A percentile compares a stretch with the other conserved stretches of the same genome.
Conservation (phyloP, 2,888 invertebrate genomes). For the Caenorhabditis angaria region DNA sequence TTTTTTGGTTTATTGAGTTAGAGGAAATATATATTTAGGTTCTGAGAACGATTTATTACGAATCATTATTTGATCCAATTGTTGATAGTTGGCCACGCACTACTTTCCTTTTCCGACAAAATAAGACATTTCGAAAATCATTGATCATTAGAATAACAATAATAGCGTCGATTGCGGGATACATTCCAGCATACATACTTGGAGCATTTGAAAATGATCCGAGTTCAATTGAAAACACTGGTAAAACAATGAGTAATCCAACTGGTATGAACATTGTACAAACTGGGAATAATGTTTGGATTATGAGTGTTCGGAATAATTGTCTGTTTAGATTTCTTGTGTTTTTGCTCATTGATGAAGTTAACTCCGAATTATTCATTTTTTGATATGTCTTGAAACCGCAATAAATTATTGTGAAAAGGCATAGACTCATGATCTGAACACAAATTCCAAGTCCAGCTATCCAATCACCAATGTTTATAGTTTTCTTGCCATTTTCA, state of each 20-base stretch:
- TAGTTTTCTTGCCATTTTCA: not conserved
- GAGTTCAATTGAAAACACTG: not conserved
- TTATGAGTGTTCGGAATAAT: not conserved
- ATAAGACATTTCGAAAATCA: not conserved
- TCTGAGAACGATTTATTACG: too few species aligned
- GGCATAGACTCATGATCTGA: not conserved
- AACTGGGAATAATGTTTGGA: not conserved
- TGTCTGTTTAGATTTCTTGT: constrained; percentile 5
- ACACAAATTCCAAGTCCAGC: not conserved
- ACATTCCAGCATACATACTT: not conserved
- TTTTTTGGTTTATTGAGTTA: too few species aligned
- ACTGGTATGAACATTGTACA: constrained; percentile 7
- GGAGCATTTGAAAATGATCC: not conserved
- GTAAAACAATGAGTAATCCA: not conserved
- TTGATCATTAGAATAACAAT: constrained; percentile 5
- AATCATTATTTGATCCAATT: not conserved
- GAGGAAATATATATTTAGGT: too few species aligned
- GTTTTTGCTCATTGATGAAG: not conserved
- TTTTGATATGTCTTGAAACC: not conserved
- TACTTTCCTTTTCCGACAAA: not conserved
- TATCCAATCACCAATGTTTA: not conserved
- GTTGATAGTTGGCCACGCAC: not conserved
- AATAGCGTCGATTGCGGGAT: constrained; percentile 6
- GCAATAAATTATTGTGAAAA: not conserved
- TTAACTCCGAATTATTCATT: not conserved